A percentile compares a stretch with the other conserved stretches of the same genome.
Evolutionary conservation across 2,797 vertebrate genomes (phyloP).

Genomic region (Decapterus maruadsi): DNA sequence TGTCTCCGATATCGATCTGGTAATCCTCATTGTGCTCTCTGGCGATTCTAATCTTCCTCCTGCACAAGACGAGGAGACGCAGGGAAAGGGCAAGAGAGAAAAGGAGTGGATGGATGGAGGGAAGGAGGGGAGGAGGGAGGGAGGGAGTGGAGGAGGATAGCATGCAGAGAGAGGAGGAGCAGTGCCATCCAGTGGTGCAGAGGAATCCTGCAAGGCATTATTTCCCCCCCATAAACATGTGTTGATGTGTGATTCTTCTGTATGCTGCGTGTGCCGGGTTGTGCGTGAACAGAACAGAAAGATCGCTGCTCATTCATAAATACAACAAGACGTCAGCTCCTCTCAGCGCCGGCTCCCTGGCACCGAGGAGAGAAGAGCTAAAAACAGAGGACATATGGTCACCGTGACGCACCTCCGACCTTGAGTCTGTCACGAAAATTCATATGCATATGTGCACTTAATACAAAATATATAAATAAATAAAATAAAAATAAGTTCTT

Average conservation of each 20-base stretch:
- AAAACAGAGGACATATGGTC: slow-evolving; percentile 36
- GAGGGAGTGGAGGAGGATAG: slow-evolving; percentile 9
- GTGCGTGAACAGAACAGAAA: neutral
- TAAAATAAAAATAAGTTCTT: too few species aligned
- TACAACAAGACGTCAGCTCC: neutral
- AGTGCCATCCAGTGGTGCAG: slow-evolving; percentile 75
- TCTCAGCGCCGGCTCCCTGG: slow-evolving; percentile 8
- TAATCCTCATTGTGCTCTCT: slow-evolving; percentile 74
- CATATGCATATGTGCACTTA: slow-evolving; percentile 4
- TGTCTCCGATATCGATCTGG: slow-evolving; percentile 75
- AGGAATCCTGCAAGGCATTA: slow-evolving; percentile 9
- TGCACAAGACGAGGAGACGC: slow-evolving; percentile 57
- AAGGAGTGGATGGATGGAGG: slow-evolving; percentile 11
- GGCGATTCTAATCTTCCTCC: slow-evolving; percentile 72
- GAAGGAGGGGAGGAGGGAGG: slow-evolving; percentile 44
- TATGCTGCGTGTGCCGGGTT: neutral
- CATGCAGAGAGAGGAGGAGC: slow-evolving; percentile 47
- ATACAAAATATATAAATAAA: neutral
- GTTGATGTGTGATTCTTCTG: neutral
- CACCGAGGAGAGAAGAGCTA: slow-evolving; percentile 1
- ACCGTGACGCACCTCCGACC: slow-evolving; percentile 27
- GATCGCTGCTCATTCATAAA: slow-evolving; percentile 1
- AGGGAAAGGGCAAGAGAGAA: slow-evolving; percentile 43
- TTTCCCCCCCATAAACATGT: slow-evolving; percentile 23
- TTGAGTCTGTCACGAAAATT: slow-evolving; percentile 20